Evolutionary conservation across 2,797 vertebrate species (phyloP), one percentile per base, ranked within the genome.

Genomic region (Tapera naevia): DNA sequence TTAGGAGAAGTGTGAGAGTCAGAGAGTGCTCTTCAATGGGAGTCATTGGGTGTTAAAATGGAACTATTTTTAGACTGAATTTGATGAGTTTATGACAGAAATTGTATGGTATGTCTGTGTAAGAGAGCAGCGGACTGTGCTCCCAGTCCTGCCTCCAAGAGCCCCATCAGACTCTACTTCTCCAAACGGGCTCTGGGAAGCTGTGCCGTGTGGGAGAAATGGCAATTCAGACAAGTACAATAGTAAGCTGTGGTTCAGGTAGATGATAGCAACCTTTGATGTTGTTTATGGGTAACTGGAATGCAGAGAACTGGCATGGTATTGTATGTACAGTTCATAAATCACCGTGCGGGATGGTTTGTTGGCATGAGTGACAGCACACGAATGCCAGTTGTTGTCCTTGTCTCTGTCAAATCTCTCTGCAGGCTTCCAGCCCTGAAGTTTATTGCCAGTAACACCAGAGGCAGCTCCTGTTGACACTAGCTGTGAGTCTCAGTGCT

Each of bases 81-180:
- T 80, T 73, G 51, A 50, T 70, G 14, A 17, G 11, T 45, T 88
- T 62, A 8, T 7, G 9, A 9, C 39, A 56, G 30, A 73, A 81
- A 27, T 35, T 11, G 4, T 81, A 13, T 56, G 33, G 41, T 13
- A 8, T 18, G 6, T 58, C 62, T 62, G 22, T 48, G 24, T 70
- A 51, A 70, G 17, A 51, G 33, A 53, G 5, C 13, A 60, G 25
- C 17, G 53, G 30, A 46, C 37, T 53, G 58, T 9, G 3, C 12
- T 57, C 15, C 11, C 25, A n/a, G 66, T 41, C 48, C 32, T 67
- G 25, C 10, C 19, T 65, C 35, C 23, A 23, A 23, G 41, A 67
- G 35, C 21, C 27, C 39, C 1, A 0, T 39, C 0, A 0, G 48
- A 24, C 19, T 72, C 72, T 51, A 54, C 50, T 81, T 69, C 74